These are phyloP conservation scores for Lethenteron reissneri DNA, from an alignment of 2,113 vertebrate genomes.

Conservation along the genomic window DNA sequence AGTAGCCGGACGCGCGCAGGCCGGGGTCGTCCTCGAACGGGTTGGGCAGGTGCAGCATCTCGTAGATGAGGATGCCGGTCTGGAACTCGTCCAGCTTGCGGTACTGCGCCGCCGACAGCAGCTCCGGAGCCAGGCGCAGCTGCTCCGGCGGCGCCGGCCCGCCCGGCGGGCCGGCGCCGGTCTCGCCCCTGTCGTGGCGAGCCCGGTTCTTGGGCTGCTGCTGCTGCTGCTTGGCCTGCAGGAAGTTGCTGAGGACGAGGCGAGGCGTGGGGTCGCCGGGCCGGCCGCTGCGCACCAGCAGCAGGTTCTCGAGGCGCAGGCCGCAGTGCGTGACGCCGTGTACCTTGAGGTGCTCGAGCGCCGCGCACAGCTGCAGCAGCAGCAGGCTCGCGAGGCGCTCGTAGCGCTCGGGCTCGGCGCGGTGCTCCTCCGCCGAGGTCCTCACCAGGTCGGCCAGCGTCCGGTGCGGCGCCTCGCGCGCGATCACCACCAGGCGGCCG, in stretches of 20 bases:
- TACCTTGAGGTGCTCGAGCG: conserved; percentile 24
- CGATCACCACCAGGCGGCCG: conserved; percentile 14
- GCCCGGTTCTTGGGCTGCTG: too few species aligned
- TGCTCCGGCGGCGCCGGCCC: conserved; percentile 10
- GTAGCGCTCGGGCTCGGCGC: conserved; percentile 17
- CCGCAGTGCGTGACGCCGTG: conserved; percentile 12
- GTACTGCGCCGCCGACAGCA: fast-evolving
- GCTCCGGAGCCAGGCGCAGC: not conserved
- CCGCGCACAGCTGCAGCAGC: conserved; percentile 34
- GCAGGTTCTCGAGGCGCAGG: conserved; percentile 21
- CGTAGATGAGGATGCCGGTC: conserved; percentile 23
- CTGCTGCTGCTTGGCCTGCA: conserved; percentile 9
- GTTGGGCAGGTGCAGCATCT: conserved; percentile 19
- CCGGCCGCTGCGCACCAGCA: conserved; percentile 19
- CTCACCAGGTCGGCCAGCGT: conserved; percentile 31
- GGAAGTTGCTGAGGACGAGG: conserved; percentile 22
- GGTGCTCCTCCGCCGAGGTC: conserved; percentile 12
- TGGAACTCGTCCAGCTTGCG: conserved; percentile 17
- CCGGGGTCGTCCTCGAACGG: conserved; percentile 8
- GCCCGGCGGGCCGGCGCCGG: conserved; percentile 6
- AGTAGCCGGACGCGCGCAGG: not conserved
- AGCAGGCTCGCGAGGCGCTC: conserved; percentile 27
- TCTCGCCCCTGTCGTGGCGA: too few species aligned
- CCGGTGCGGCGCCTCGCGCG: conserved; percentile 27
- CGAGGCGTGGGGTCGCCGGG: conserved; percentile 15